Evolutionary conservation across 92 coral and sea anemone genomes (phyloP).

Genomic region (Heteractis magnifica): DNA sequence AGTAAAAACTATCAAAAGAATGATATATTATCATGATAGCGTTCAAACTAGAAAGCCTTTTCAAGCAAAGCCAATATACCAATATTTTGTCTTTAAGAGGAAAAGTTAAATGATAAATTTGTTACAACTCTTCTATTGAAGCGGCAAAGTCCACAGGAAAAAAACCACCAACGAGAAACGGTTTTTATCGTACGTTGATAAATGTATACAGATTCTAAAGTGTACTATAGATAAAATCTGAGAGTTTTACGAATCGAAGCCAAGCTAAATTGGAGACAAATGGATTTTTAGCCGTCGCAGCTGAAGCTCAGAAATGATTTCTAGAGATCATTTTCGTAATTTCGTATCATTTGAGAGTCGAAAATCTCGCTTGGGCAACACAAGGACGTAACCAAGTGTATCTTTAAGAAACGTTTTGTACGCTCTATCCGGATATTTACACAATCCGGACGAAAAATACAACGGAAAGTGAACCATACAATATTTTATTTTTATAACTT

Average conservation of each 20-base stretch:
- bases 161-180: background rate
- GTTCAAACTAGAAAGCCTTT: no score
- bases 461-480: background rate
- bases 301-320: background rate
- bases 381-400: background rate
- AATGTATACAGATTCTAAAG: background rate
- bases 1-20: no score
- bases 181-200: background rate
- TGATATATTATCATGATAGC: no score
- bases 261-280: background rate
- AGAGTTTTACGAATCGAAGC: background rate
- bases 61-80: no score
- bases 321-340: background rate
- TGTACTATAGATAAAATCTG: background rate
- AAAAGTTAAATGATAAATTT: no score
- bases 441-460: background rate
- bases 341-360: background rate
- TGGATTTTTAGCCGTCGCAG: background rate
- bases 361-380: background rate
- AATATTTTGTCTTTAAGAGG: no score
- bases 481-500: background rate
- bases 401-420: background rate
- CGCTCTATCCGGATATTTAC: background rate
- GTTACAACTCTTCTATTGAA: no score
- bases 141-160: background rate